These are phyloP conservation scores for Paedocypris micromegethes DNA, from an alignment of 2,797 vertebrate species.

Conservation along the genomic window DNA sequence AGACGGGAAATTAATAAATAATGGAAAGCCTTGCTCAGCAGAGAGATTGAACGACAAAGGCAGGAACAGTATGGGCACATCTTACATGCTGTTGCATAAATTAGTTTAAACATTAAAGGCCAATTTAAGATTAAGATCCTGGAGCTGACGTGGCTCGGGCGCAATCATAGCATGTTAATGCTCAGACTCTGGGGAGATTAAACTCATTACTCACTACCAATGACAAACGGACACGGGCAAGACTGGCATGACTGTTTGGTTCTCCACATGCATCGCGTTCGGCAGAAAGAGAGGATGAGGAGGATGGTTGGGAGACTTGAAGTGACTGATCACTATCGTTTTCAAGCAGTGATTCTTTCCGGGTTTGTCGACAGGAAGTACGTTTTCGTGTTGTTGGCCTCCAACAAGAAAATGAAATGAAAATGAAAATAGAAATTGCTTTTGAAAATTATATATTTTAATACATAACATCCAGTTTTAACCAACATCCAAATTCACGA, in stretches of 20 bases:
- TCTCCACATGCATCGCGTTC: background rate
- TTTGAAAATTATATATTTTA: no score
- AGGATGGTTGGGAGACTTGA: no score
- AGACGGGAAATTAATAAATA: slow-evolving; percentile 15
- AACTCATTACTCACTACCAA: slow-evolving; percentile 32
- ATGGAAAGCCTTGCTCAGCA: slow-evolving; percentile 2
- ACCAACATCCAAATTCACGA: no score
- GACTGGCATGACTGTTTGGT: background rate
- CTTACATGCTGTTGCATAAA: slow-evolving; percentile 28
- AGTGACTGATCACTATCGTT: no score
- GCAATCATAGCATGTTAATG: slow-evolving; percentile 35
- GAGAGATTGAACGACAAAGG: slow-evolving; percentile 3
- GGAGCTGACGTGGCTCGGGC: slow-evolving; percentile 25
- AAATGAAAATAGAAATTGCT: no score
- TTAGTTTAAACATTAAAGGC: slow-evolving; percentile 43
- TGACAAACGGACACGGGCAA: slow-evolving; percentile 34
- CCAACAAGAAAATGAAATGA: no score
- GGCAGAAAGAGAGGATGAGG: no score
- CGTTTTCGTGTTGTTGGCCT: no score
- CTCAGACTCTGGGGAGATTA: slow-evolving; percentile 25
- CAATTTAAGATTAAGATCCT: slow-evolving; percentile 33
- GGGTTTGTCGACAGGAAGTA: no score
- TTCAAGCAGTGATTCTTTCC: no score
- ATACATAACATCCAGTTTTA: no score
- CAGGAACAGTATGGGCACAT: slow-evolving; percentile 1